Conservation (phyloP, 1,140 invertebrate genomes). For the Coelopa frigida region DNA sequence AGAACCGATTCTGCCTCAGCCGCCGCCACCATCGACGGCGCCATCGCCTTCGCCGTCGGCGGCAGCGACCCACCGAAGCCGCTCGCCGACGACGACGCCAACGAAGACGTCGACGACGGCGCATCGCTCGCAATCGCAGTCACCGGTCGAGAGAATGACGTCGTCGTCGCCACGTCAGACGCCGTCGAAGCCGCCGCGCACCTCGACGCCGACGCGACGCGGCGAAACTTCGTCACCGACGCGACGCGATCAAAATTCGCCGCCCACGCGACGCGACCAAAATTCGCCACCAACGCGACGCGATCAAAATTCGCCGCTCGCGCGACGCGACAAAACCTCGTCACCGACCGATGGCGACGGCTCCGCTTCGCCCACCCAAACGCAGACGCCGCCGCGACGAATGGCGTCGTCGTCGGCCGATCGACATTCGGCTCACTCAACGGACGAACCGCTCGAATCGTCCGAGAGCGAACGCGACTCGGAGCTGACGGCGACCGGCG, state of each 20-base stretch:
- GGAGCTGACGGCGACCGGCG: conserved; percentile 44
- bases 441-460: conserved; percentile 59
- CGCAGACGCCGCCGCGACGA: background rate
- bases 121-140: conserved; percentile 16
- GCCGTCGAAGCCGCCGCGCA: conserved; percentile 15
- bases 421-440: conserved; percentile 23
- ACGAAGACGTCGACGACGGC: background rate
- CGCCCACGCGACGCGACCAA: background rate
- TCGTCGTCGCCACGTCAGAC: conserved; percentile 12
- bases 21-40: conserved; percentile 16
- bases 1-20: conserved; percentile 18
- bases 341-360: too few relatives aligned
- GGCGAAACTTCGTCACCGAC: conserved; percentile 22
- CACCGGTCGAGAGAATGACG: conserved; percentile 14
- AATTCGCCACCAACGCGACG: background rate
- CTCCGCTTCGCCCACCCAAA: background rate
- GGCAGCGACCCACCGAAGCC: background rate
- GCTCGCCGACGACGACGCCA: conserved; percentile 12
- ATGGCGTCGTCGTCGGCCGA: conserved; percentile 13
- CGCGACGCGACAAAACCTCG: background rate
- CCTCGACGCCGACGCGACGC: conserved; percentile 19
- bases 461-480: conserved; percentile 71
- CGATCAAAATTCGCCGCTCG: background rate
- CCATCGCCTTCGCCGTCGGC: conserved; percentile 15
- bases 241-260: background rate